phyloP scores from a whole-genome alignment of 35 echinoderm and acorn worm genomes.

The Stichopus chloronotus region DNA sequence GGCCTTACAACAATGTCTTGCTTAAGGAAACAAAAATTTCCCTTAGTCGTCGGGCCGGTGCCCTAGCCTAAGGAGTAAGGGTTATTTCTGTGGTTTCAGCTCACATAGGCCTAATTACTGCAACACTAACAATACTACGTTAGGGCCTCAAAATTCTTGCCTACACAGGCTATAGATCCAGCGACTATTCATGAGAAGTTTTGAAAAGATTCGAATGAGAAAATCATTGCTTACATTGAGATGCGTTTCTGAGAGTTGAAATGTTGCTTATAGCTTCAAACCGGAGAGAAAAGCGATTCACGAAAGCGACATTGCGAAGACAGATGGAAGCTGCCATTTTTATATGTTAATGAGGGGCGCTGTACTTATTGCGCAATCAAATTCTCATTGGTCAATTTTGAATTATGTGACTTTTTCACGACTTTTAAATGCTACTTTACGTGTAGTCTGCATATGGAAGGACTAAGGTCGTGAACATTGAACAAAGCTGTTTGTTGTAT shows the following conservation, averaged over 20 bases:
- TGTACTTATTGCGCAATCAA: neutral
- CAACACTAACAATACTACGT: too few relatives aligned
- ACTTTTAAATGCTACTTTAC: slow-evolving; percentile 86
- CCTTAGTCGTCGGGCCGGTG: too few relatives aligned
- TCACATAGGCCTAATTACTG: too few relatives aligned
- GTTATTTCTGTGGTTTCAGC: too few relatives aligned
- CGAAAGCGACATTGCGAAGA: neutral
- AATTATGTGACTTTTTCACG: slow-evolving; percentile 25
- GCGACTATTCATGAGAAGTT: too few relatives aligned
- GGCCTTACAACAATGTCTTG: too few relatives aligned
- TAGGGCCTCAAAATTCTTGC: too few relatives aligned
- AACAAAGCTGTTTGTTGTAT: too few relatives aligned
- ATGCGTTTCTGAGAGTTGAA: neutral
- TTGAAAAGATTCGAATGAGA: neutral
- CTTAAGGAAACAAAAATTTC: too few relatives aligned
- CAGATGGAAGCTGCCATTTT: slow-evolving; percentile 84
- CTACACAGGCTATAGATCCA: too few relatives aligned
- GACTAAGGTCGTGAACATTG: too few relatives aligned
- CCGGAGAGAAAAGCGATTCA: neutral
- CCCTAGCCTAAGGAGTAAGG: too few relatives aligned
- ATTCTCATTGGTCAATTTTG: slow-evolving; percentile 39
- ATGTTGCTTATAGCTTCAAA: neutral
- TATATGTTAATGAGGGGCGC: neutral
- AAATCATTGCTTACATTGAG: neutral
- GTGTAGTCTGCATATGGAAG: neutral